Evolutionary conservation across 2,888 invertebrate genomes (phyloP).

Genomic region (Yponomeuta evonymella): DNA sequence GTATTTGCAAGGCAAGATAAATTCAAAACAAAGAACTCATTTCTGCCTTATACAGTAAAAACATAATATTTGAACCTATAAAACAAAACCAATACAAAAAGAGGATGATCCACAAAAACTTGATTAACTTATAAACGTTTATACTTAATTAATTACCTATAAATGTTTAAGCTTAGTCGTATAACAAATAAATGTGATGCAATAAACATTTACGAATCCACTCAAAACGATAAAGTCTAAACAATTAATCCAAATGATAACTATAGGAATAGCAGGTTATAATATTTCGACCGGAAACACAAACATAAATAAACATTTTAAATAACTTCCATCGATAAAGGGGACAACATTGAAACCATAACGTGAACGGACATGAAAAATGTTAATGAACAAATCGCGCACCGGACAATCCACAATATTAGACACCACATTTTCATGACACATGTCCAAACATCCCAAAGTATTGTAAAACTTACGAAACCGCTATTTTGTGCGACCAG

Average conservation of each 20-base stretch:
- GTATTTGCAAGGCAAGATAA: too few species aligned
- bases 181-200: neutral
- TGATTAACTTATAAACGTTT: neutral
- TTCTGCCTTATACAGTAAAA: too few species aligned
- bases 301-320: too few species aligned
- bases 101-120: neutral
- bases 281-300: neutral
- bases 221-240: too few species aligned
- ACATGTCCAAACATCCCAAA: neutral
- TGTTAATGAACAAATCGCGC: neutral
- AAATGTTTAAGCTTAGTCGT: neutral
- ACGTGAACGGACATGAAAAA: neutral
- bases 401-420: neutral
- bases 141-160: slow-evolving; percentile 20
- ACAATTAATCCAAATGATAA: neutral
- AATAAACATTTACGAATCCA: neutral
- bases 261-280: neutral
- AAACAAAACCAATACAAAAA: too few species aligned
- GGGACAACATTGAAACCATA: neutral
- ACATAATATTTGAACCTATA: too few species aligned
- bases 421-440: neutral
- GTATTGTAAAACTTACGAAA: neutral
- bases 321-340: too few species aligned
- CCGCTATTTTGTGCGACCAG: neutral
- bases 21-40: too few species aligned